Evolutionary conservation across 2,888 invertebrate genomes (phyloP).

Genomic region (Malthinus flaveolus): DNA sequence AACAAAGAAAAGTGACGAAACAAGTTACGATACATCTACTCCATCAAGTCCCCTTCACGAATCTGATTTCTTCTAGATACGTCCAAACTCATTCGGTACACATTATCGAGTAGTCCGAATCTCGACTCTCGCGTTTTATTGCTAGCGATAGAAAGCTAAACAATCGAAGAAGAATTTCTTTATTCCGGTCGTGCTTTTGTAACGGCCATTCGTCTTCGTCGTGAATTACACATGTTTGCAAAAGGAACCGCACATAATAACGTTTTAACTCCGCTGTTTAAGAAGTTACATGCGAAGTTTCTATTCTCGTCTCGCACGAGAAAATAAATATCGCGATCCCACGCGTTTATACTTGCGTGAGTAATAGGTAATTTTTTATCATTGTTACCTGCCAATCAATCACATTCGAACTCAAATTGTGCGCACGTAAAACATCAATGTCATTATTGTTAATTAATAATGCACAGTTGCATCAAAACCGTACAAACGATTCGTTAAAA

Average conservation of each 20-base stretch:
- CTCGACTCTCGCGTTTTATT: conserved; percentile 4
- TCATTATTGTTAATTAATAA: conserved; percentile 16
- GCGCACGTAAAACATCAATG: conserved; percentile 11
- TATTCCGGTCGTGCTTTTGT: conserved; percentile 7
- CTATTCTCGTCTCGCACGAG: conserved; percentile 6
- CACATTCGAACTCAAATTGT: conserved; percentile 7
- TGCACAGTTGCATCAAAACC: conserved; percentile 5
- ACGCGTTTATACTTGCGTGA: conserved; percentile 18
- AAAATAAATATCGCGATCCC: not conserved
- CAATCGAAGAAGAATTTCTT: conserved; percentile 9
- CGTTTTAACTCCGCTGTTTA: conserved; percentile 7
- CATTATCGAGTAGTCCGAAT: conserved; percentile 13
- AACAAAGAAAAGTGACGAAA: conserved; percentile 16
- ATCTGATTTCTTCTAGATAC: conserved; percentile 17
- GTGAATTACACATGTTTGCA: conserved; percentile 9
- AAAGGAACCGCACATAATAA: conserved; percentile 9
- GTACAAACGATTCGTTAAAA: not conserved
- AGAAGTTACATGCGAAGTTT: conserved; percentile 6
- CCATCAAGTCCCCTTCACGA: conserved; percentile 18
- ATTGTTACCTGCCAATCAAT: conserved; percentile 17
- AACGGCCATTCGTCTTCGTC: conserved; percentile 11
- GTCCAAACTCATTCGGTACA: conserved; percentile 12
- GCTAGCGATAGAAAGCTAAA: conserved; percentile 14
- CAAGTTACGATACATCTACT: conserved; percentile 21
- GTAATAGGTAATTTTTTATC: conserved; percentile 12